Base-by-base conservation (phyloP, 2,888 invertebrate genomes). In the Eremobia ochroleuca region DNA sequence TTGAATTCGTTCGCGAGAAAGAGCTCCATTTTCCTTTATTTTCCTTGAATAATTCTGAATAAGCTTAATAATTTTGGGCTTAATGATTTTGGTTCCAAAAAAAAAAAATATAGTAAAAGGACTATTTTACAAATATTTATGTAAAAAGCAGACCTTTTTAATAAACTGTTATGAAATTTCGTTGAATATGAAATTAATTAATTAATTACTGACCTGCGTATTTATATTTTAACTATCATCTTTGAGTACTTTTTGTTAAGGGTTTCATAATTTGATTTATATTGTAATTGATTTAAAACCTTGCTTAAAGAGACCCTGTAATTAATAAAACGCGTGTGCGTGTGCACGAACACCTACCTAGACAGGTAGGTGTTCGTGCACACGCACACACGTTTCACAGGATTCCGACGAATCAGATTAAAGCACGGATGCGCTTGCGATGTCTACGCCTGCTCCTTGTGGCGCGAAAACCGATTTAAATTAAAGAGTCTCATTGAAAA, bases 331-430 rank as follows among this genome's bases (percentile, higher is more conserved):
- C n/a, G n/a, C n/a, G 49, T 62, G 3, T 74, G 18, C 31, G 13
- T 64, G 5, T 3, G 31, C 9, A 0, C 1, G 18, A 15, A 15
- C 4, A 31, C 76, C n/a, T n/a, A n/a, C n/a, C n/a, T n/a, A n/a
- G n/a, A n/a, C n/a, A n/a, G n/a, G n/a, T n/a, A n/a, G n/a, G n/a
- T n/a, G n/a, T 73, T 25, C 28, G 11, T 62, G 5, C 3, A n/a
- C 9, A 0, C 1, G 18, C 25, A 18, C 5, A 34, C 77, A 25
- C 8, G 18, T 55, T 55, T 13, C 5, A 55, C 58, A 40, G 66
- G 21, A 78, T 67, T 78, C 46, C 37, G 4, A 40, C 58, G n/a
- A 77, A 76, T 77, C 58, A 49, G 77, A 76, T 77, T 37, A 46
- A 28, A 64, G 28, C 28, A 11, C 25, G 58, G 55, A 76, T 67